These are phyloP conservation scores for Dermolepida albohirtum DNA, from an alignment of 2,888 invertebrate genomes.

Conservation along the genomic window DNA sequence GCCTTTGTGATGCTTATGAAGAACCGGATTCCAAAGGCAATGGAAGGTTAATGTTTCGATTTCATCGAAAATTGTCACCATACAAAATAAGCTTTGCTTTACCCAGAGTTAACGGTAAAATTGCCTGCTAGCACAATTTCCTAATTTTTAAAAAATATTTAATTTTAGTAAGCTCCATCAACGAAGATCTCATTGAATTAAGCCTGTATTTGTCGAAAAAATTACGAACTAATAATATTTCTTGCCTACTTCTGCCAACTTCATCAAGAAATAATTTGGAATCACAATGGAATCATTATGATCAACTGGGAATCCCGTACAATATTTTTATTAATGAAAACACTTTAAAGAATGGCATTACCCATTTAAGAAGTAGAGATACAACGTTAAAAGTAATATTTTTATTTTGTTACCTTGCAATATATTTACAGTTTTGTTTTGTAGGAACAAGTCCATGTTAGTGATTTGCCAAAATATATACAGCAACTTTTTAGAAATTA, in stretches of 20 bases:
- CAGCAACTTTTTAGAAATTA: conserved; percentile 67
- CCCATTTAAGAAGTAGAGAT: conserved; percentile 73
- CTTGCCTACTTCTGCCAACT: conserved; percentile 61
- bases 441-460: conserved; percentile 78
- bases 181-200: conserved; percentile 68
- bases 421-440: conserved; percentile 54
- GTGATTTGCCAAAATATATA: conserved; percentile 73
- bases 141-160: neutral
- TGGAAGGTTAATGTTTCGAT: conserved; percentile 66
- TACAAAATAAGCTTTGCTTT: conserved; percentile 79
- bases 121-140: neutral
- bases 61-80: conserved; percentile 81
- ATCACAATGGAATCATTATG: conserved; percentile 66
- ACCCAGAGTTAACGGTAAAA: conserved; percentile 50
- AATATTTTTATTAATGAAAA: conserved; percentile 76
- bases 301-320: conserved; percentile 78
- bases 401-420: conserved; percentile 1
- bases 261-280: conserved; percentile 61
- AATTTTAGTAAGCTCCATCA: conserved; percentile 44
- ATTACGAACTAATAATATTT: conserved; percentile 65
- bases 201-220: conserved; percentile 69
- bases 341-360: conserved; percentile 78
- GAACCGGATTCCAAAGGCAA: conserved; percentile 65
- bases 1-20: conserved; percentile 72
- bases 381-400: conserved; percentile 73